A percentile compares a stretch with the other conserved stretches of the same genome.
Evolutionary conservation across 2,113 vertebrate genomes (phyloP).

Genomic region (Brachyistius frenatus): DNA sequence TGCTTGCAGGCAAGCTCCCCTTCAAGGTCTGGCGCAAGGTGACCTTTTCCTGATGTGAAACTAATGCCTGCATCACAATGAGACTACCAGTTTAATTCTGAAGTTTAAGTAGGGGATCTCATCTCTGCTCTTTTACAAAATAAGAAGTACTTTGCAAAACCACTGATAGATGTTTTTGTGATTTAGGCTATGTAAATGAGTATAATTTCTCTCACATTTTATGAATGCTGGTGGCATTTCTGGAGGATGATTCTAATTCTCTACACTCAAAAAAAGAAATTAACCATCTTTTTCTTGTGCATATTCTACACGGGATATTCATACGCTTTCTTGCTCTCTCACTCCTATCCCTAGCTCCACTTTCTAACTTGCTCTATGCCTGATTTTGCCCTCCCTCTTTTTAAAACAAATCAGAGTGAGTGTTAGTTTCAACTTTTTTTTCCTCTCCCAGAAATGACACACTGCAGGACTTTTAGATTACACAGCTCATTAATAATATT

Average conservation of each 20-base stretch:
- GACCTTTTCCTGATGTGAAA: too few relatives aligned
- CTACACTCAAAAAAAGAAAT: constrained; percentile 8
- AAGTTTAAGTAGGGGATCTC: constrained; percentile 33
- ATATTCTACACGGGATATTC: neutral
- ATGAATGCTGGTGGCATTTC: constrained; percentile 32
- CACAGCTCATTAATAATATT: constrained; percentile 64
- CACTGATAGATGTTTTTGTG: neutral
- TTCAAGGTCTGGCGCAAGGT: too few relatives aligned
- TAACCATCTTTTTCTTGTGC: neutral
- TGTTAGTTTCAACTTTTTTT: constrained; percentile 27
- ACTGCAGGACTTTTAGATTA: constrained; percentile 52
- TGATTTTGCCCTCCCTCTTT: constrained; percentile 3
- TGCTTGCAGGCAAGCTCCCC: too few relatives aligned
- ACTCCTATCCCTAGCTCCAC: neutral
- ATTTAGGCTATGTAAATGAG: neutral
- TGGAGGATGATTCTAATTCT: constrained; percentile 9
- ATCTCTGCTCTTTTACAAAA: neutral
- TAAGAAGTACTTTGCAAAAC: neutral
- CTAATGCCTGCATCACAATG: too few relatives aligned
- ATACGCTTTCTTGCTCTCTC: neutral
- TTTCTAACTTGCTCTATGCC: neutral
- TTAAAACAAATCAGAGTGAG: constrained; percentile 13
- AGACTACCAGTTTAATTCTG: constrained; percentile 1
- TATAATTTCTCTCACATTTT: too few relatives aligned
- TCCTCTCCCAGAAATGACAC: constrained; percentile 46